A percentile compares a stretch with the other conserved stretches of the same genome.
Evolutionary conservation across 2,797 vertebrate species (phyloP).

Genomic region (Aselliscus stoliczkanus): DNA sequence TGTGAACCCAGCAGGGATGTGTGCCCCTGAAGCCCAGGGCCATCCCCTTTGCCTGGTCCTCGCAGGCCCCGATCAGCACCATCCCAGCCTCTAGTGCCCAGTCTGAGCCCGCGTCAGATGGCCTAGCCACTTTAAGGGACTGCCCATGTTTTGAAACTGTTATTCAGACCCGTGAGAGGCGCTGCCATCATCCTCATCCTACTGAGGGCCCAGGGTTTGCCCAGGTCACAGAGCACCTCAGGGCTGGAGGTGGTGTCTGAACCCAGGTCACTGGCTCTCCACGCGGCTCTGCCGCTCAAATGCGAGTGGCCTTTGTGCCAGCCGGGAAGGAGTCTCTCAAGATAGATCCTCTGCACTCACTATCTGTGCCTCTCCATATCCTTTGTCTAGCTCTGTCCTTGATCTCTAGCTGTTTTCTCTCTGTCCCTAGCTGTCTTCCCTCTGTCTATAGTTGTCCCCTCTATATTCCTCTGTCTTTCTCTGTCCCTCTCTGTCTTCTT

Average conservation of each 20-base stretch:
- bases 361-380: neutral
- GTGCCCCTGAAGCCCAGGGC: neutral
- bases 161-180: neutral
- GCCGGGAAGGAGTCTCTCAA: neutral
- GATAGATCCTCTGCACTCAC: neutral
- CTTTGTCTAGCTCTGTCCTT: neutral
- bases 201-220: neutral
- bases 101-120: neutral
- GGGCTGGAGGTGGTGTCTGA: neutral
- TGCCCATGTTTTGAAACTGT: neutral
- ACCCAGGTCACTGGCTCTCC: neutral
- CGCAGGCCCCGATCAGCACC: neutral
- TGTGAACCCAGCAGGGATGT: neutral
- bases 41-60: neutral
- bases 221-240: neutral
- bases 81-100: neutral
- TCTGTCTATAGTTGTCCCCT: neutral
- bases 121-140: neutral
- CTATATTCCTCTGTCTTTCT: neutral
- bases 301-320: neutral
- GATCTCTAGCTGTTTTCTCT: neutral
- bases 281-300: neutral
- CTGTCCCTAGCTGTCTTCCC: neutral
- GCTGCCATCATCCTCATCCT: neutral
- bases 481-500: neutral